phyloP scores from a whole-genome alignment of 2,797 vertebrate species.

The Agapornis canus region DNA sequence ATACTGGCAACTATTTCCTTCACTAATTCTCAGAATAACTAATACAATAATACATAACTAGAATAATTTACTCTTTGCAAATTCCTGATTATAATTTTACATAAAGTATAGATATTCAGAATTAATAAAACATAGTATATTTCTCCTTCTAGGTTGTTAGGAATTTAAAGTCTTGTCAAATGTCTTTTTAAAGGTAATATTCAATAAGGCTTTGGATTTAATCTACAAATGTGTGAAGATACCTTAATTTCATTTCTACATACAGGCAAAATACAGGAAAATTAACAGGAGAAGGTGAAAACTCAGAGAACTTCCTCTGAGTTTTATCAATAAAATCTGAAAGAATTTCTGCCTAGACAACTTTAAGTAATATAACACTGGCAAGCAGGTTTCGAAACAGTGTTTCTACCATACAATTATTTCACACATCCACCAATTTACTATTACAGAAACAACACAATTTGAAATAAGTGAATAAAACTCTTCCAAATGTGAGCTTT shows the following conservation, averaged over 20 bases:
- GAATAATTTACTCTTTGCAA: background rate
- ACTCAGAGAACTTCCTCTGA: background rate
- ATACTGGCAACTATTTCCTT: background rate
- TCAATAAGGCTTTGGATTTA: background rate
- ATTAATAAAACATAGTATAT: background rate
- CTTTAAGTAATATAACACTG: background rate
- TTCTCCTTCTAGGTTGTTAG: background rate
- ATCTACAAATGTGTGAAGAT: background rate
- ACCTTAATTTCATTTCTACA: background rate
- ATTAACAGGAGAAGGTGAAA: background rate
- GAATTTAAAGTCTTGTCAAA: background rate
- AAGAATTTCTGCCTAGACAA: background rate
- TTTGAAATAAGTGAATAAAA: background rate
- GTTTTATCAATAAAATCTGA: background rate
- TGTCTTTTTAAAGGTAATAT: background rate
- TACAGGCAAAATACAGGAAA: background rate
- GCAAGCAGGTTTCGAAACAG: background rate
- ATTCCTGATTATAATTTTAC: background rate
- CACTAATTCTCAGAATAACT: background rate
- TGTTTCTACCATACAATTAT: background rate
- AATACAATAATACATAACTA: background rate
- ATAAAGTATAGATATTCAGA: background rate
- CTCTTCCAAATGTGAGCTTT: background rate
- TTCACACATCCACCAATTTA: background rate
- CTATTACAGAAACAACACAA: background rate